Percentiles rank a stretch among this genome's conserved stretches.
Evolutionary conservation across 1,140 invertebrate genomes (phyloP).

Genomic region (Conus betulinus): DNA sequence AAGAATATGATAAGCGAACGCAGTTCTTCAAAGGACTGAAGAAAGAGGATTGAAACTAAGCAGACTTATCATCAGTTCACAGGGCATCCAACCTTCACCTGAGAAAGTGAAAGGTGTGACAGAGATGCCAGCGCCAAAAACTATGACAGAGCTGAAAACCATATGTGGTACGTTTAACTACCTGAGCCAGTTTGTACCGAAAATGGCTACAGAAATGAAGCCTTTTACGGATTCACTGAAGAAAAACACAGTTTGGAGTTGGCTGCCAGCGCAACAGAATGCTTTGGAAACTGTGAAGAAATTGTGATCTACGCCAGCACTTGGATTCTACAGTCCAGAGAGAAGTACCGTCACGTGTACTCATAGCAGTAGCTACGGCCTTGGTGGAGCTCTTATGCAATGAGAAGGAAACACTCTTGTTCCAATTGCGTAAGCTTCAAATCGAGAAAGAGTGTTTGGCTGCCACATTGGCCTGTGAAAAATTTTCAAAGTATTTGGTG

Average conservation of each 20-base stretch:
- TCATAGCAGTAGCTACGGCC: conserved; percentile 50
- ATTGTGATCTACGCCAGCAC: not conserved
- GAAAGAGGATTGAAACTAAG: conserved; percentile 64
- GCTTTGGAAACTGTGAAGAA: conserved; percentile 38
- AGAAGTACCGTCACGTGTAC: not conserved
- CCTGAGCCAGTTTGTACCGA: conserved; percentile 44
- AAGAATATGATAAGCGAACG: conserved; percentile 51
- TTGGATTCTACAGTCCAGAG: too few relatives aligned
- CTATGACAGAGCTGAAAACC: conserved; percentile 12
- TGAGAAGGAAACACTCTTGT: conserved; percentile 21
- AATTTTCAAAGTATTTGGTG: too few relatives aligned
- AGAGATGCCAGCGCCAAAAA: conserved; percentile 63
- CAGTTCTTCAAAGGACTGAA: conserved; percentile 55
- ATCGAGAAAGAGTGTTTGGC: too few relatives aligned
- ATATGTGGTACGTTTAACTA: conserved; percentile 46
- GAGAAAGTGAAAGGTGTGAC: conserved; percentile 59
- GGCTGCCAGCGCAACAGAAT: too few relatives aligned
- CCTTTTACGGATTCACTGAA: conserved; percentile 42
- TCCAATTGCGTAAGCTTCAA: conserved; percentile 60
- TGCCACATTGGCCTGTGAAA: too few relatives aligned
- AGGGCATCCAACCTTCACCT: conserved; percentile 60
- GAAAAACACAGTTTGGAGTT: conserved; percentile 33
- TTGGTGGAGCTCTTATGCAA: conserved; percentile 49
- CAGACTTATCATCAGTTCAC: conserved; percentile 38
- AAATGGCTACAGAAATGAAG: not conserved